A percentile compares a stretch with the other conserved stretches of the same genome.
Evolutionary conservation across 2,797 vertebrate species (phyloP).

Genomic region (Momotus momota): DNA sequence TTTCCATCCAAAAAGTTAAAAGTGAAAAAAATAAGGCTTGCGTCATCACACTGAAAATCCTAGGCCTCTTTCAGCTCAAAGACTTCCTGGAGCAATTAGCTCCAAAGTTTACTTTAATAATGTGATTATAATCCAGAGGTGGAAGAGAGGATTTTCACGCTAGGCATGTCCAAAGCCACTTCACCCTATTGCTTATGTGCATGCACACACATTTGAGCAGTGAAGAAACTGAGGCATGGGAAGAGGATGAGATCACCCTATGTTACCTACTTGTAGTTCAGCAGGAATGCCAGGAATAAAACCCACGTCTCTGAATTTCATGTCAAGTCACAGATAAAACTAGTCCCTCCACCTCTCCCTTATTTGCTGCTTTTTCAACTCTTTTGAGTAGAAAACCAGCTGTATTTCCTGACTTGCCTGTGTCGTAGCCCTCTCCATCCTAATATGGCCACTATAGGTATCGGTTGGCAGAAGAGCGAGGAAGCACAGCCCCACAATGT

Average conservation of each 20-base stretch:
- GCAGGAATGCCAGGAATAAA: neutral
- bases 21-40: neutral
- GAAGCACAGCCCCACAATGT: neutral
- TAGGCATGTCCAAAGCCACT: neutral
- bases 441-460: neutral
- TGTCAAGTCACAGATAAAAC: neutral
- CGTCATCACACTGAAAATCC: neutral
- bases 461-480: neutral
- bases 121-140: neutral
- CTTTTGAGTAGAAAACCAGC: neutral
- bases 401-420: neutral
- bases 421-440: neutral
- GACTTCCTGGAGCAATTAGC: neutral
- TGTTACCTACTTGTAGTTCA: neutral
- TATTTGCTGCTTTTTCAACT: neutral
- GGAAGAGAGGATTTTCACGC: neutral
- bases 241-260: neutral
- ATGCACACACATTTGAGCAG: neutral
- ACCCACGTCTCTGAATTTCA: neutral
- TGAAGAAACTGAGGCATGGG: neutral
- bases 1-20: neutral
- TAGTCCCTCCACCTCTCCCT: neutral
- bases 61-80: neutral
- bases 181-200: neutral
- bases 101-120: neutral